These are phyloP conservation scores for Sebastes matsubarae DNA, from an alignment of 2,797 vertebrate genomes.

Conservation along the genomic window DNA sequence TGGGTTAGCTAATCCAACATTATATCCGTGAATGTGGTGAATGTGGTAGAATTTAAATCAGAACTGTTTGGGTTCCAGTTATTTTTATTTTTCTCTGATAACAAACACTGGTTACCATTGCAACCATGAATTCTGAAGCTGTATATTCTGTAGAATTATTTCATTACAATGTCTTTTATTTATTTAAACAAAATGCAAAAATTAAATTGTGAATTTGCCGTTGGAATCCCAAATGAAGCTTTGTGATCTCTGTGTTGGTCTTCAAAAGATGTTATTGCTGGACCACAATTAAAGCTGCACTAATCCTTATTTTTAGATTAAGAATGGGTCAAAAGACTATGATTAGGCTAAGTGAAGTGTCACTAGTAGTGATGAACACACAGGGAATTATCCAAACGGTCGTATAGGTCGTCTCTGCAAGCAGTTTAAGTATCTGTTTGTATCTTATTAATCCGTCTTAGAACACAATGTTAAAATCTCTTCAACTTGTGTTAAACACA, in stretches of 20 bases:
- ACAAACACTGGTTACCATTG: not conserved
- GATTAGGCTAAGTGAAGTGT: not conserved
- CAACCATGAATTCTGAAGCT: not conserved
- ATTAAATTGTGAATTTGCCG: not conserved
- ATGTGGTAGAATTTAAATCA: not conserved
- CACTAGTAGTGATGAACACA: not conserved
- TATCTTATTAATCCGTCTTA: too few species aligned
- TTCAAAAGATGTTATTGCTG: not conserved
- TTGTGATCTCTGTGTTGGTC: not conserved
- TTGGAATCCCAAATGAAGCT: not conserved
- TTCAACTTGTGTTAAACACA: too few species aligned
- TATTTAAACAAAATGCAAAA: not conserved
- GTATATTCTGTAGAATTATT: not conserved
- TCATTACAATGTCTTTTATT: not conserved
- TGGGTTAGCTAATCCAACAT: not conserved
- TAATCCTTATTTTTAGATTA: not conserved
- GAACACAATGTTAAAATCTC: too few species aligned
- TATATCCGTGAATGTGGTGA: not conserved
- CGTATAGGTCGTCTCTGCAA: too few species aligned
- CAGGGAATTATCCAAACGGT: not conserved
- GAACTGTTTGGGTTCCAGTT: not conserved
- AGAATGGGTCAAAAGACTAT: not conserved
- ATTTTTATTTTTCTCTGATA: not conserved
- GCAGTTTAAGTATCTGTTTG: too few species aligned
- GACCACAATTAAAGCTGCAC: not conserved